Evolutionary conservation across 2,888 invertebrate species (phyloP), one percentile per base, ranked within the genome.

Genomic region (Drosophila fulvimacula): DNA sequence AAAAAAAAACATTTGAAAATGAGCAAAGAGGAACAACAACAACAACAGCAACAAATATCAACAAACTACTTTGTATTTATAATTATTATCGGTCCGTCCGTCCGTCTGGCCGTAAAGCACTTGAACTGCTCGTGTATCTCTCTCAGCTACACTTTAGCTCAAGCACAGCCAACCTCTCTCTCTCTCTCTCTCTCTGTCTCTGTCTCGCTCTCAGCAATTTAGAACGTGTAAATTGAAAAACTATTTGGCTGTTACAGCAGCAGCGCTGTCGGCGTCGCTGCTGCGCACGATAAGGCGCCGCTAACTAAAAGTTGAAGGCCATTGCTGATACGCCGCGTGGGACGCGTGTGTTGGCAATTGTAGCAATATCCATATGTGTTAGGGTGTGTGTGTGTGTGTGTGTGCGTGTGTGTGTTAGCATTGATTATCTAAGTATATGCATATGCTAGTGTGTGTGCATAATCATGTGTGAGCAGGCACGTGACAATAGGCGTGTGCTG

Each of bases 161-260:
- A 24, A 48, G 24, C 42, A 13, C 44, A 48, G 42, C 27, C 41
- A 17, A 41, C 21, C 17, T 3, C 6, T 15, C n/a, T 11, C 10
- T 5, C 13, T 30, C 19, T 11, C 27, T 2, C 46, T 11, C 30
- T 7, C 17, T 1, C 13, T 19, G 41, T 10, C 10, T 21, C 60
- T 17, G 19, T 13, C 19, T 41, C n/a, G 17, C 42, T 34, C 60
- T 58, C 61, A 65, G 61, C 85, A 72, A 88, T 89, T 87, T 86
- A 89, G 85, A 85, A 89, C 85, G 90, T 89, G 85, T 90, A 90
- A 86, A 90, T 86, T 89, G 89, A 83, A 89, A 76, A 83, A 85
- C 89, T 88, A 88, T 78, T 79, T 65, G 67, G 75, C 76, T 71
- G 72, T 82, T 89, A 82, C 88, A 87, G 64, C 84, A 71, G 53